These are phyloP conservation scores for Papilio helenus DNA, from an alignment of 1,140 invertebrate genomes.

Conservation along the genomic window DNA sequence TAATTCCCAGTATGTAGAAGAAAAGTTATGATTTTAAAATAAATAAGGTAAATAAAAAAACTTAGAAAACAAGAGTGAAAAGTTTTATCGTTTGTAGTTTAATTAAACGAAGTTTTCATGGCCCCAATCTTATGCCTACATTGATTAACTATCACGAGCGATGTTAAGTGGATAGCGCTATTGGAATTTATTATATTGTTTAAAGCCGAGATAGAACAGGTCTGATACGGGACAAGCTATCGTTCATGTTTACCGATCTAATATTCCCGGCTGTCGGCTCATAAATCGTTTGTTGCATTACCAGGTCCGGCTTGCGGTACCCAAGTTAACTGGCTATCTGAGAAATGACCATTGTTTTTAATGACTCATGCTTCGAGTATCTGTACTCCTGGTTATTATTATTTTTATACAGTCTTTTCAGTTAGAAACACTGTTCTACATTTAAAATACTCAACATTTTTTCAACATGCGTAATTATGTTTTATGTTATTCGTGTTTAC, in stretches of 20 bases:
- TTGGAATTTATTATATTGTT: constrained; percentile 48
- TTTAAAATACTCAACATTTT: too few species aligned
- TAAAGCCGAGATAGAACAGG: constrained; percentile 40
- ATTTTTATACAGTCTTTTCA: neutral
- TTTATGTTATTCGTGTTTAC: neutral
- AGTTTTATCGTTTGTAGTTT: neutral
- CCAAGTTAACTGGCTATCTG: constrained; percentile 12
- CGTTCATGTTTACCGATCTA: constrained; percentile 38
- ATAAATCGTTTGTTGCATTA: constrained; percentile 33
- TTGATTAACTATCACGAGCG: constrained; percentile 57
- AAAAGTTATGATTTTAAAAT: too few species aligned
- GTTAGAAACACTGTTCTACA: too few species aligned
- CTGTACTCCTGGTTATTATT: neutral
- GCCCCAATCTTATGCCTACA: constrained; percentile 46
- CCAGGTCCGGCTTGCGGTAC: constrained; percentile 27
- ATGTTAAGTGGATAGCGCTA: constrained; percentile 53
- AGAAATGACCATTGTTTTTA: constrained; percentile 33
- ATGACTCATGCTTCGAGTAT: constrained; percentile 20
- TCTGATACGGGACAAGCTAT: constrained; percentile 38
- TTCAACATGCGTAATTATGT: too few species aligned
- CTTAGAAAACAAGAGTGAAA: neutral
- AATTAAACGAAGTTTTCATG: constrained; percentile 33
- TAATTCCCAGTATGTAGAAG: too few species aligned
- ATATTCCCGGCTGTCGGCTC: constrained; percentile 33
- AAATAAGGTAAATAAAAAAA: too few species aligned